A percentile compares a stretch with the other conserved stretches of the same genome.
phyloP scores from a whole-genome alignment of 35 echinoderm and acorn worm genomes.

The Diadema setosum region DNA sequence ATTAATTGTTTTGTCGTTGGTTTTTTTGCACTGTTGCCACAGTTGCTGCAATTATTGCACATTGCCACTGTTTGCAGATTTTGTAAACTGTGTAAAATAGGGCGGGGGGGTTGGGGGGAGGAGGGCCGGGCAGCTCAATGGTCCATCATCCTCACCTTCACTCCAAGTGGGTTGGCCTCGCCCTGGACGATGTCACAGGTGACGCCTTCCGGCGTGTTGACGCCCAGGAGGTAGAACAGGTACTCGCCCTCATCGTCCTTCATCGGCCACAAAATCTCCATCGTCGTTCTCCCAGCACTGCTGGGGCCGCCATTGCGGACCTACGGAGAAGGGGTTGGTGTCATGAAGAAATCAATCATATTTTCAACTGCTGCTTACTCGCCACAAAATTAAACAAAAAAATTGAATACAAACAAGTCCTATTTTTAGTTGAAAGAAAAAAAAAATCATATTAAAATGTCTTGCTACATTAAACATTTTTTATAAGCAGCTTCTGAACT shows the following conservation, averaged over 20 bases:
- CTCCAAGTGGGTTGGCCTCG: not conserved
- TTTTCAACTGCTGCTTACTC: not conserved
- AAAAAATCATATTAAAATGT: not conserved
- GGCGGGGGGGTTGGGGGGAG: too few species aligned
- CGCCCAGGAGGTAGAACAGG: constrained; percentile 21
- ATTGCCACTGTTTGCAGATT: not conserved
- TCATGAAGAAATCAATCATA: too few species aligned
- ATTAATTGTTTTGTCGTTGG: not conserved
- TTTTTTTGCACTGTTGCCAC: not conserved
- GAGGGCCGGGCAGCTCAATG: too few species aligned
- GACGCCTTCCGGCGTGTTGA: not conserved
- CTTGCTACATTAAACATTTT: not conserved
- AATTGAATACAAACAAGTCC: not conserved
- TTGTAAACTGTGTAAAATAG: not conserved
- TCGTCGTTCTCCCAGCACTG: not conserved
- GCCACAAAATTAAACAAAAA: not conserved
- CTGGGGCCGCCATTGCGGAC: constrained; percentile 16
- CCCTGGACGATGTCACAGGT: not conserved
- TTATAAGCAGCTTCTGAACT: too few species aligned
- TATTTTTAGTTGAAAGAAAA: not conserved
- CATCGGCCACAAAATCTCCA: constrained; percentile 24
- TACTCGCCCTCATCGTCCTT: not conserved
- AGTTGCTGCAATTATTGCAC: not conserved
- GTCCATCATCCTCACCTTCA: constrained; percentile 61
- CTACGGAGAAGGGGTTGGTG: too few species aligned